Base-by-base conservation (phyloP, 2,113 vertebrate genomes). In the Rhadina sibilatrix region DNA sequence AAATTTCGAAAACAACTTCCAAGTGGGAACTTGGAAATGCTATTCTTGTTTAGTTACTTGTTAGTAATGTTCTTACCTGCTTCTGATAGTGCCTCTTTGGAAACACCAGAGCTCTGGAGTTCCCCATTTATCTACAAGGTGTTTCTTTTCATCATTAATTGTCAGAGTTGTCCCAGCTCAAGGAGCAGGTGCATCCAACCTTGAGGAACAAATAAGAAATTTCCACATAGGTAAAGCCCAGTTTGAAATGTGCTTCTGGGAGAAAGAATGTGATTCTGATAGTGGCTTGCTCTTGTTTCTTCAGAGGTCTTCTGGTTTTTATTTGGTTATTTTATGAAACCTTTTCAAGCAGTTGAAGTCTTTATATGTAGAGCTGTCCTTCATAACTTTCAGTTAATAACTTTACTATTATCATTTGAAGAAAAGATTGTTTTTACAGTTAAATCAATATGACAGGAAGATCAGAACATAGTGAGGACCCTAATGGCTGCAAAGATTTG, bases 401-500 rank as follows among this genome's bases (percentile, higher is more conserved):
- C 87, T 89, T 90, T 84, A 64, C 23, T 95, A 56, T 89, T 92
- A 84, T 89, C 66, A 89, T 85, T 91, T 89, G 89, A 96, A 97
- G 80, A 93, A 96, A 87, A 24, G 70, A 66, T 83, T 88, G 93
- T 76, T 97, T 95, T 93, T 91, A 93, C 60, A 92, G 82, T 89
- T 89, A 94, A 96, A 97, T 94, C 96, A 93, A 96, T 96, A 95
- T 65, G 40, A 86, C 80, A 82, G 88, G 46, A 89, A 96, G 60
- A 97, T 89, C 91, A 94, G 94, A 95, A 96, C 78, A 78, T 86
- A 83, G 71, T 37, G 47, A 95, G 77, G 87, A 94, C 80, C 93
- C 59, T 94, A 96, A 97, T 88, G 83, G 87, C 80, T 95, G 93
- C 57, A 85, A 93, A 95, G 93, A 96, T 92, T 96, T 97, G 91